Evolutionary conservation across 1,140 invertebrate genomes (phyloP).

Genomic region (Ooceraea biroi): DNA sequence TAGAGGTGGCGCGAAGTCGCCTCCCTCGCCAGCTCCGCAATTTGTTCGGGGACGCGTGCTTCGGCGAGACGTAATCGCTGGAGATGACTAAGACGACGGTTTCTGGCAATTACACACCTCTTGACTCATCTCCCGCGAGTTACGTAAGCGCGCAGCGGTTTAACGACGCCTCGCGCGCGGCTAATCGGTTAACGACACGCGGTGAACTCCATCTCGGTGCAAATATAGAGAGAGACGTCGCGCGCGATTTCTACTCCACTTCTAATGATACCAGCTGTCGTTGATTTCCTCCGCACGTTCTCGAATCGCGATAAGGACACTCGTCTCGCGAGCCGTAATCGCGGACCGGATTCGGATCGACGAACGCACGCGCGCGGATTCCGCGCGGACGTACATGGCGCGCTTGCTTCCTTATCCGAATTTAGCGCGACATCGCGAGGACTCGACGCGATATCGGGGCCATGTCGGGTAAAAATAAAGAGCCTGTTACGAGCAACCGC

Average conservation of each 20-base stretch:
- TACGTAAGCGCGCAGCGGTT: constrained; percentile 53
- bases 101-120: constrained; percentile 57
- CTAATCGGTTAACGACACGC: constrained; percentile 59
- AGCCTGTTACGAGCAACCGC: constrained; percentile 38
- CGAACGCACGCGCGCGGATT: background rate
- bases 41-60: background rate
- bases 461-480: constrained; percentile 54
- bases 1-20: background rate
- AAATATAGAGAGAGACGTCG: constrained; percentile 29
- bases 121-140: constrained; percentile 53
- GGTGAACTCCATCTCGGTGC: constrained; percentile 16
- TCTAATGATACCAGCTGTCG: constrained; percentile 37
- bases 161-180: background rate
- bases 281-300: background rate
- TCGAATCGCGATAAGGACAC: background rate
- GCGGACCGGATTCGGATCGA: background rate
- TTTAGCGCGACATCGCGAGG: constrained; percentile 32
- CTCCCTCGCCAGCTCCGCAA: background rate
- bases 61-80: background rate
- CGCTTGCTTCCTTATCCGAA: constrained; percentile 43
- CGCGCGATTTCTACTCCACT: background rate
- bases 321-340: background rate
- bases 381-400: constrained; percentile 13
- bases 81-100: constrained; percentile 17
- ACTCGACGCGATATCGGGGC: constrained; percentile 27